Evolutionary conservation across 2,888 invertebrate genomes (phyloP), one percentile per base, ranked within the genome.

Genomic region (Calephelis perditalis): DNA sequence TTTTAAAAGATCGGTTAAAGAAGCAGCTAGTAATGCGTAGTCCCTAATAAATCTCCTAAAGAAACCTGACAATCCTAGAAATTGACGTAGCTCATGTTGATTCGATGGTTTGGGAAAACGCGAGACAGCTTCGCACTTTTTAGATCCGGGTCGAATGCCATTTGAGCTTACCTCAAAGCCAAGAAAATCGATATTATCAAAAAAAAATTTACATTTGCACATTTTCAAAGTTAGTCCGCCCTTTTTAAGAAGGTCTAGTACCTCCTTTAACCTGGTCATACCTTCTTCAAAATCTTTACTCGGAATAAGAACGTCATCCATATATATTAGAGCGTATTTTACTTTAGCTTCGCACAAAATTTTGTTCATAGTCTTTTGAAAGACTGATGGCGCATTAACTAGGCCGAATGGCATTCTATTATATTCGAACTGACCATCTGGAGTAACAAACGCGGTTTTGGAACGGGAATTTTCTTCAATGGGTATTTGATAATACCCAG

Each of bases 331-430:
- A 0, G 62, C 64, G 46, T 46, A 64, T 44, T 66, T 67, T 8
- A 64, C 47, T 49, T 64, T 63, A n/a, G 47, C 52, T 7, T 43
- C 26, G 69, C 61, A 36, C 65, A 74, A 59, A 6, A 73, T 65
- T 36, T 66, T 59, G 57, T 75, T 71, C 60, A 79, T 73, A 7
- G 74, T 68, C 54, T 73, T 66, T 59, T 80, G 77, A 61, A 79
- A 82, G 0, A 73, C 71, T 3, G 73, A 66, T 9, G 78, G 78
- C 0, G 82, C 76, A 61, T 81, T 81, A 0, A 66, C 63, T 0
- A 82, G 67, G 5, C 78, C 79, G 60, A 81, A 84, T 2, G 78
- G 75, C 75, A 80, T 76, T 0, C 71, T 60, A 6, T 71, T 45
- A 45, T 45, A 45, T 10, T 45, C 45, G 10, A 45, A 45, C n/a